Base-by-base conservation (phyloP, 2,113 vertebrate genomes). In the Elaphurus davidianus region DNA sequence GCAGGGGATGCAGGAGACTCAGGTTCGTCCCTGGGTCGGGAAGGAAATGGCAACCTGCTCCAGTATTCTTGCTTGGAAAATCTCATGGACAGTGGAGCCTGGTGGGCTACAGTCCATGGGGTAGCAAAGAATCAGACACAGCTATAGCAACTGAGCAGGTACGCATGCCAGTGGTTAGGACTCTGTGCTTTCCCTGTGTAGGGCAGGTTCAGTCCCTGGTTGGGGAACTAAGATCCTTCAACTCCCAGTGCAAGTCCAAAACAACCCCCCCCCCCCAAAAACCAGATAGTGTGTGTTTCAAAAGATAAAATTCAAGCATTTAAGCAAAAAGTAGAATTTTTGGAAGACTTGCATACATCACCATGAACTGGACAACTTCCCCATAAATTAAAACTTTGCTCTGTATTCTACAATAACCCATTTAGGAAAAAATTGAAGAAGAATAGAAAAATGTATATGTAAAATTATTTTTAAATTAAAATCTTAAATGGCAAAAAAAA, bases 251-350 rank as follows among this genome's bases (percentile, higher is more conserved):
- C 71, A 76, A 43, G 71, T 36, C 71, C 71, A 43, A 14, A 40
- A 40, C 36, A 40, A 13, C 21, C 21, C 36, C 36, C 19, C 67
- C 21, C 5, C 36, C 19, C 67, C 21, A 2, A 74, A 74, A 74
- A 74, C 67, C 67, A 74, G 21, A 76, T 25, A 40, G 17, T 52
- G 54, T 64, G 40, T 79, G 17, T 91, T 76, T 67, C 50, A n/a
- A 82, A 93, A 82, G 90, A 82, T 50, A 64, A 83, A 93, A 87
- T 45, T 64, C n/a, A 87, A 90, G 47, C 27, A 84, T 93, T 91
- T 79, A 79, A 50, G 43, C 76, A 50, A 50, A 50, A 79, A 33
- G 50, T 33, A 50, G 45, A 79, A 33, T 57, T 94, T 91, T 84
- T 79, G 54, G 55, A 43, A 94, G 55, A 55, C 33, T 78, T 92